Conservation (phyloP, 64 coral and sea anemone species). For the Montipora foliosa region DNA sequence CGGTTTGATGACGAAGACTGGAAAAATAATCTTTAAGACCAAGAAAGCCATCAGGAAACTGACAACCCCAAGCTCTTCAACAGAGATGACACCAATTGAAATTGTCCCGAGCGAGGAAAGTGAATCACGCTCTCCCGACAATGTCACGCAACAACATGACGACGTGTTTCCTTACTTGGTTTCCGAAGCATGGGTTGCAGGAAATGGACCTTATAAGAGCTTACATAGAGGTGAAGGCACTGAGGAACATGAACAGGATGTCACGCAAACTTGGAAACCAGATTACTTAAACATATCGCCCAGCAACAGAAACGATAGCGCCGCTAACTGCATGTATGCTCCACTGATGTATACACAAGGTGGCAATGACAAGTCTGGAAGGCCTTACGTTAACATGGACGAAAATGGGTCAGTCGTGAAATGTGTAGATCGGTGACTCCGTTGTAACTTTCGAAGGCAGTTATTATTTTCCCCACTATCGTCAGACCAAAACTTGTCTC, state of each 20-base stretch:
- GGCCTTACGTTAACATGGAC: conserved; percentile 12
- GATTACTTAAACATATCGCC: conserved; percentile 46
- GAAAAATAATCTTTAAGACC: neutral
- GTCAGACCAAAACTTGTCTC: neutral
- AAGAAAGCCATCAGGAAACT: conserved; percentile 9
- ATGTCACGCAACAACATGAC: neutral
- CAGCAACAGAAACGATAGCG: conserved; percentile 44
- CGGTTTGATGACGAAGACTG: neutral
- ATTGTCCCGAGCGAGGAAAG: neutral
- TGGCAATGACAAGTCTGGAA: neutral
- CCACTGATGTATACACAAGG: neutral
- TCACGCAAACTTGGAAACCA: neutral
- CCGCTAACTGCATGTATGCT: conserved; percentile 43
- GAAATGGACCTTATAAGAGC: conserved; percentile 16
- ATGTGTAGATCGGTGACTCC: neutral
- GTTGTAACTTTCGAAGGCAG: neutral
- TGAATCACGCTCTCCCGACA: neutral
- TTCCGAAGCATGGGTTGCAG: neutral
- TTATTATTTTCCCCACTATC: neutral
- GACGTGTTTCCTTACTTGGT: conserved; percentile 41
- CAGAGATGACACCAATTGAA: conserved; percentile 10
- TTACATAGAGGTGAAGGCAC: neutral
- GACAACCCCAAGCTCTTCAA: neutral
- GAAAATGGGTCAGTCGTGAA: neutral
- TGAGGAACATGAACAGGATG: neutral